phyloP scores from a whole-genome alignment of 1,140 invertebrate species.

The Hydropsyche tenuis region DNA sequence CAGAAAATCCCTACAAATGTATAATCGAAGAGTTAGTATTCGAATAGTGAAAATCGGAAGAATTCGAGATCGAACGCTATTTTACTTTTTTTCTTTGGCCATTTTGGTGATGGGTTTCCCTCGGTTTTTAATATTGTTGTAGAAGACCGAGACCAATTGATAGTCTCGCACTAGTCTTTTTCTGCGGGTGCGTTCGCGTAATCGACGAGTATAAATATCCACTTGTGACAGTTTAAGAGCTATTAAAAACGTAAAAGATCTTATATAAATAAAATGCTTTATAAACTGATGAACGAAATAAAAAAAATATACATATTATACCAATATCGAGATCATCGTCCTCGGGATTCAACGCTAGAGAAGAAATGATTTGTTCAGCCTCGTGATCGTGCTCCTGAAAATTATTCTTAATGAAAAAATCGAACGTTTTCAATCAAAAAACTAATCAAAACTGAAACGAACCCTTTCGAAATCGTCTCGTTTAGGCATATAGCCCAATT shows the following conservation, averaged over 20 bases:
- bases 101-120: conserved; percentile 71
- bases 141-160: conserved; percentile 83
- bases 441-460: neutral
- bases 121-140: conserved; percentile 67
- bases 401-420: neutral
- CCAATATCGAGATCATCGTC: conserved; percentile 88
- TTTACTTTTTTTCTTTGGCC: conserved; percentile 77
- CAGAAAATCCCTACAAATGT: conserved; percentile 69
- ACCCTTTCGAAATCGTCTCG: conserved; percentile 92
- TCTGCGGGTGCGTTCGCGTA: conserved; percentile 84
- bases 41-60: conserved; percentile 14
- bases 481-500: conserved; percentile 95
- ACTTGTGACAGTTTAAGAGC: conserved; percentile 79
- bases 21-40: conserved; percentile 31
- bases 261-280: neutral
- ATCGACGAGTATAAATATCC: conserved; percentile 86
- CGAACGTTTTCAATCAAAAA: conserved; percentile 75
- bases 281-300: too few relatives aligned
- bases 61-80: conserved; percentile 30
- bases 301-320: conserved; percentile 48
- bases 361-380: conserved; percentile 87
- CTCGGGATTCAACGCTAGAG: conserved; percentile 77
- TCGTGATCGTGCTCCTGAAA: conserved; percentile 89
- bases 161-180: conserved; percentile 89
- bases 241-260: conserved; percentile 56